Evolutionary conservation across 2,113 vertebrate species (phyloP), one percentile per base, ranked within the genome.

Genomic region (Poicephalus gulielmi): DNA sequence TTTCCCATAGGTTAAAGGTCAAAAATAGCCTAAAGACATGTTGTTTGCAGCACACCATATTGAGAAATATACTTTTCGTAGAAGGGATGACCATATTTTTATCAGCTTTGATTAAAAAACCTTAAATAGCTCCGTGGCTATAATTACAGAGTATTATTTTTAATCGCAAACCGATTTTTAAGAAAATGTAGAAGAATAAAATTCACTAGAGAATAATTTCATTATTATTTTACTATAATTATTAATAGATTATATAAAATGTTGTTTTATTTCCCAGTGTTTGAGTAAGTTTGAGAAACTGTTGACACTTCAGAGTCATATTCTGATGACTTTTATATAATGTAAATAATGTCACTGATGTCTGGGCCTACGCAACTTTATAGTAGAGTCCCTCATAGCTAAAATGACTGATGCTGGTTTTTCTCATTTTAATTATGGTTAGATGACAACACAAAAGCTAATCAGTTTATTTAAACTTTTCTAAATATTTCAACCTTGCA

Each of bases 1-100:
- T 94, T 97, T 98, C 98, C 98, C 96, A 98, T 98, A 98, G 98
- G 98, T 98, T 98, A 98, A 98, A 98, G 98, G 98, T 99, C 98
- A 98, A 98, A 94, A 94, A 90, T 95, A 92, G 95, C 95, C 95
- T 89, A 59, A 87, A 93, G 96, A 94, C 95, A 94, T 87, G 86
- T 97, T 97, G 94, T 97, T 97, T 97, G 92, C 90, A 95, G 84
- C 95, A 95, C 95, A 96, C 96, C 95, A 97, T 94, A 86, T 97
- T 95, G 95, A 88, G 92, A 96, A 95, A 97, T 93, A 94, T 78
- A 94, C 66, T 97, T 95, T 95, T 95, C 73, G 37, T 94, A 78
- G 88, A 94, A 94, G 52, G 44, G 49, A 91, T 59, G 63, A 60
- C 66, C 67, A 81, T 95, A 94, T 91, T 97, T 95, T 93, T 88